Conservation (phyloP, 1,140 invertebrate species). For the Drosophila teissieri region DNA sequence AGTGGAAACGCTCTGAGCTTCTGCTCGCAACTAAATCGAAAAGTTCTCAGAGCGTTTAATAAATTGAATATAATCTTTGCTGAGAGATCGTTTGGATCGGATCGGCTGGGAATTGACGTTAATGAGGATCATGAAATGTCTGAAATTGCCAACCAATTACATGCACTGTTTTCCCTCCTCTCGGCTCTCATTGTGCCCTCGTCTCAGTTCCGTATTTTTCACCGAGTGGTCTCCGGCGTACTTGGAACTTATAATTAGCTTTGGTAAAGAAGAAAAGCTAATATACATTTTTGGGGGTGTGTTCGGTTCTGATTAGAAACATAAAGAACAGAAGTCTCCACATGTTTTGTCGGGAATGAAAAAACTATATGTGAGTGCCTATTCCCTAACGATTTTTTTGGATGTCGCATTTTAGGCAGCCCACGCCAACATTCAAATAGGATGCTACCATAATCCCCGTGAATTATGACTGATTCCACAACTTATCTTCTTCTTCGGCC, state of each 20-base stretch:
- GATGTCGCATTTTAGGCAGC: neutral
- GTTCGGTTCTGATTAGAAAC: conserved; percentile 19
- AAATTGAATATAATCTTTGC: conserved; percentile 50
- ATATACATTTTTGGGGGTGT: conserved; percentile 37
- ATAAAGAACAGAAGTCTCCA: neutral
- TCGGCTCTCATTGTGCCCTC: neutral
- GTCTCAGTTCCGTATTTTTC: conserved; percentile 7
- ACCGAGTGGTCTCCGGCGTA: conserved; percentile 30
- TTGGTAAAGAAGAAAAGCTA: conserved; percentile 4
- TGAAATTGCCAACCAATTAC: conserved; percentile 61
- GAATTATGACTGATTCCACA: conserved; percentile 38
- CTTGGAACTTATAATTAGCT: conserved; percentile 51
- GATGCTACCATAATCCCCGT: conserved; percentile 25
- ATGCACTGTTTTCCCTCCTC: conserved; percentile 15
- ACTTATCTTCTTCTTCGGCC: neutral
- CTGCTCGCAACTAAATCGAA: conserved; percentile 42
- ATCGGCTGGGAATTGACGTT: conserved; percentile 70
- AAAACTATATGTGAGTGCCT: neutral
- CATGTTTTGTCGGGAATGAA: neutral
- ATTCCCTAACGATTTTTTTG: conserved; percentile 12
- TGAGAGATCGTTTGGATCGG: conserved; percentile 36
- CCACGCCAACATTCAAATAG: conserved; percentile 3
- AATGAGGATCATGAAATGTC: conserved; percentile 72
- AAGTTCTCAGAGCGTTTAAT: conserved; percentile 46
- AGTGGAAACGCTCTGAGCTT: conserved; percentile 21